Evolutionary conservation across 2,797 vertebrate species (phyloP).

Genomic region (Chelon labrosus): DNA sequence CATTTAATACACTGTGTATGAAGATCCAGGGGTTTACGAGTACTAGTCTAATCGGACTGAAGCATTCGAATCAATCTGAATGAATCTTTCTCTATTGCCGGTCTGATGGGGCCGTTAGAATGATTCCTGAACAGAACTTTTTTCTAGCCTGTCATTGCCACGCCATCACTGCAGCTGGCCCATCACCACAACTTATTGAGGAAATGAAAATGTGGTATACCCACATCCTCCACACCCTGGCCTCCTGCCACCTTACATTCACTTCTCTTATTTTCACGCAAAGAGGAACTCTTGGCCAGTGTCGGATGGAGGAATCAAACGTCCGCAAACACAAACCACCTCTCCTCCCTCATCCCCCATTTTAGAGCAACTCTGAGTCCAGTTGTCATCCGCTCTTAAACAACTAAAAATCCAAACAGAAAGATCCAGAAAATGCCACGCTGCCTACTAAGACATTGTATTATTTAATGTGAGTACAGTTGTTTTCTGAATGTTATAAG

Average conservation of each 20-base stretch:
- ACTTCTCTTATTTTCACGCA: constrained; percentile 77
- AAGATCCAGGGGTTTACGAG: background rate
- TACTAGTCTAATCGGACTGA: background rate
- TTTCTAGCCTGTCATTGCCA: constrained; percentile 47
- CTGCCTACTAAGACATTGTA: background rate
- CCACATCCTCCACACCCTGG: constrained; percentile 62
- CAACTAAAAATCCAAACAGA: constrained; percentile 10
- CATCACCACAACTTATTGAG: constrained; percentile 58
- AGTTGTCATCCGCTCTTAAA: background rate
- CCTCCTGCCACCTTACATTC: constrained; percentile 68
- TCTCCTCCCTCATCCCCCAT: constrained; percentile 25
- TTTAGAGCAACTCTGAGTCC: constrained; percentile 1
- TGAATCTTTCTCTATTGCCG: background rate
- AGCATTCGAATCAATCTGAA: background rate
- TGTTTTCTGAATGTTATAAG: background rate
- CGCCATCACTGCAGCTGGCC: constrained; percentile 47
- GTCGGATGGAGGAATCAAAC: constrained; percentile 51
- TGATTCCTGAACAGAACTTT: constrained; percentile 40
- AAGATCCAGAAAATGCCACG: background rate
- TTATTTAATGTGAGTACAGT: background rate
- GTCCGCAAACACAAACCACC: constrained; percentile 2
- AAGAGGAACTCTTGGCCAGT: constrained; percentile 66
- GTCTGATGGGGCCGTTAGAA: background rate
- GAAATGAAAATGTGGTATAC: constrained; percentile 78
- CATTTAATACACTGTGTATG: background rate